A percentile compares a stretch with the other conserved stretches of the same genome.
Conservation (phyloP, 2,888 invertebrate genomes). For the Germaria angustata region DNA sequence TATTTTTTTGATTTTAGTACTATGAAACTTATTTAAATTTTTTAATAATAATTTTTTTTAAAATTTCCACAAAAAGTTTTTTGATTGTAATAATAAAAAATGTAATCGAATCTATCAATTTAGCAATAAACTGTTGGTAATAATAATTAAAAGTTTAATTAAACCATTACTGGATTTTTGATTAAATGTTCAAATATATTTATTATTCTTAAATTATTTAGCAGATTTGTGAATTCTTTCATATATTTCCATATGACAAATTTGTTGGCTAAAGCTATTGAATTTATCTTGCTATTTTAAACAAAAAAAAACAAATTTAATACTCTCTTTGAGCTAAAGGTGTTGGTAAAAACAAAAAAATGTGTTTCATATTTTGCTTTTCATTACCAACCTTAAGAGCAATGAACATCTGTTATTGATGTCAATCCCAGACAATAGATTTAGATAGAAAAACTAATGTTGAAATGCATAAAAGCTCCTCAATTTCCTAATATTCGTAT, state of each 20-base stretch:
- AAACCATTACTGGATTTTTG: too few relatives aligned
- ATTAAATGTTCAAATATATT: too few relatives aligned
- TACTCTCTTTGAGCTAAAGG: not conserved
- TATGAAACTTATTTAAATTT: too few relatives aligned
- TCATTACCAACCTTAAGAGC: not conserved
- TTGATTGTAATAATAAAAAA: too few relatives aligned
- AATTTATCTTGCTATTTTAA: not conserved
- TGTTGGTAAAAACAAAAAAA: slow-evolving; percentile 11
- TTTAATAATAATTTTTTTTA: too few relatives aligned
- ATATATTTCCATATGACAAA: not conserved
- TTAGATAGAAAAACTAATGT: slow-evolving; percentile 1
- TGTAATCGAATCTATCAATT: too few relatives aligned
- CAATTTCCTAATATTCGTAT: slow-evolving; percentile 54
- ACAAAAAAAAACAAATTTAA: not conserved
- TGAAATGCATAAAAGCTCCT: slow-evolving; percentile 36
- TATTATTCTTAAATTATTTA: too few relatives aligned
- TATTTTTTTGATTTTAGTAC: too few relatives aligned
- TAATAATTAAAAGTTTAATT: too few relatives aligned
- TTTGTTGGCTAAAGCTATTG: not conserved
- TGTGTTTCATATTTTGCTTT: not conserved
- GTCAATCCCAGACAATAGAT: slow-evolving; percentile 45
- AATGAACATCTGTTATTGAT: slow-evolving; percentile 57
- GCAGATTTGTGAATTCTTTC: too few relatives aligned
- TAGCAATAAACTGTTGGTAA: too few relatives aligned
- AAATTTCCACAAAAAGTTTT: too few relatives aligned